Conservation (phyloP, 1,140 invertebrate species). For the Danaus melanippus region DNA sequence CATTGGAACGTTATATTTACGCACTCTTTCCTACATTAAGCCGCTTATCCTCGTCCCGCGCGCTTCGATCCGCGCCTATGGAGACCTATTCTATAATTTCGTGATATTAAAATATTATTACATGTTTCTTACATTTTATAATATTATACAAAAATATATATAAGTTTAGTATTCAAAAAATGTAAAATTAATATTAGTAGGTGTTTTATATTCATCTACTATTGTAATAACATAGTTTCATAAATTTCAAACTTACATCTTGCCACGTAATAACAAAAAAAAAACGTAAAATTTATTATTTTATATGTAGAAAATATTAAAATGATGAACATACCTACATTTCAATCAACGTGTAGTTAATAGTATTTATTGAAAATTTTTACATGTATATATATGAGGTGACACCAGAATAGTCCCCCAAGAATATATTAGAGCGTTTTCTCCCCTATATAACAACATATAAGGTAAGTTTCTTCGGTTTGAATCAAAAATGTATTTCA, state of each 20-base stretch:
- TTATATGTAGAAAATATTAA: too few relatives aligned
- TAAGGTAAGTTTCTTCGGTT: slow-evolving; percentile 13
- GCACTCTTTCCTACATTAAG: slow-evolving; percentile 35
- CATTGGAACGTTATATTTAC: neutral
- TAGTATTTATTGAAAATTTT: slow-evolving; percentile 5
- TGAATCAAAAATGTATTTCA: slow-evolving; percentile 9
- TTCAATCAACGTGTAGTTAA: neutral
- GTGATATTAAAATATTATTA: slow-evolving; percentile 3
- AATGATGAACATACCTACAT: too few relatives aligned
- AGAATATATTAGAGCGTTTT: slow-evolving; percentile 9
- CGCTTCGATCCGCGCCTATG: slow-evolving; percentile 53
- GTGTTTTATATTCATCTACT: too few relatives aligned
- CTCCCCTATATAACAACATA: slow-evolving; percentile 7
- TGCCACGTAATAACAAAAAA: too few relatives aligned
- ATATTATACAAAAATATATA: neutral
- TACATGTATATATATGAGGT: neutral
- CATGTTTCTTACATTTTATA: slow-evolving; percentile 8
- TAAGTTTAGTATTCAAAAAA: too few relatives aligned
- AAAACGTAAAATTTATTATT: too few relatives aligned
- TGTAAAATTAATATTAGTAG: too few relatives aligned
- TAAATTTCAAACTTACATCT: too few relatives aligned
- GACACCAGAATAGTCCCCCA: neutral
- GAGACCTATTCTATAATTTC: slow-evolving; percentile 46
- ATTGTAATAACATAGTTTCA: too few relatives aligned
- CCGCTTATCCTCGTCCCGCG: slow-evolving; percentile 68